phyloP scores from a whole-genome alignment of 1,140 invertebrate genomes.

The Drosophila carrolli region DNA sequence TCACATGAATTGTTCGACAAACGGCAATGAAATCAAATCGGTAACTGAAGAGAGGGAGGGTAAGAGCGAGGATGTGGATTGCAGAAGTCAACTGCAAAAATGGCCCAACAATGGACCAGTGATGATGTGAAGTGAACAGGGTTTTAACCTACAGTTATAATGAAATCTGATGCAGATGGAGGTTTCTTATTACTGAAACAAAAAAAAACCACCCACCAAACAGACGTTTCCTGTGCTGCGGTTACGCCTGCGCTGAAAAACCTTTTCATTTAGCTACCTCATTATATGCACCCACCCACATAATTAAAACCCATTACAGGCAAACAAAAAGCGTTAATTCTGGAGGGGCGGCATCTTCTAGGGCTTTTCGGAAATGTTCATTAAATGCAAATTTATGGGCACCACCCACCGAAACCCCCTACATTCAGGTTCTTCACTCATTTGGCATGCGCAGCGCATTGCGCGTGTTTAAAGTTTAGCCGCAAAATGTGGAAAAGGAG shows the following conservation, averaged over 20 bases:
- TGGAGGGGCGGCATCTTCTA: slow-evolving; percentile 32
- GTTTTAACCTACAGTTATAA: slow-evolving; percentile 25
- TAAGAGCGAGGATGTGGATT: not conserved
- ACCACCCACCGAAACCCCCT: slow-evolving; percentile 7
- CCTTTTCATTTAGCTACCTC: slow-evolving; percentile 22
- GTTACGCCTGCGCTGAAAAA: slow-evolving; percentile 65
- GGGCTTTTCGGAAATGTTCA: slow-evolving; percentile 61
- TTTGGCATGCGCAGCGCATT: slow-evolving; percentile 77
- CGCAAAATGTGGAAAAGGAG: slow-evolving; percentile 50
- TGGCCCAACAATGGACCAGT: slow-evolving; percentile 35
- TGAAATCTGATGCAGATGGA: slow-evolving; percentile 38
- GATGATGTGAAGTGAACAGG: slow-evolving; percentile 35
- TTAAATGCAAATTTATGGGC: slow-evolving; percentile 80
- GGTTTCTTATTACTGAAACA: slow-evolving; percentile 5
- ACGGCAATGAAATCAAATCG: slow-evolving; percentile 43
- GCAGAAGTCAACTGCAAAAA: slow-evolving; percentile 34
- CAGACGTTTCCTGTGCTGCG: slow-evolving; percentile 61
- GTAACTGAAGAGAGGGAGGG: slow-evolving; percentile 14
- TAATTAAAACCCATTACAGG: slow-evolving; percentile 77
- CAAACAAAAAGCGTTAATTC: slow-evolving; percentile 66
- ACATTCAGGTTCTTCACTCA: slow-evolving; percentile 38
- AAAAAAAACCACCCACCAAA: slow-evolving; percentile 54
- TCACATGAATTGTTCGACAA: slow-evolving; percentile 71
- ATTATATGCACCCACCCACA: slow-evolving; percentile 55
- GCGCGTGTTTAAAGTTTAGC: slow-evolving; percentile 76